Percentiles rank a stretch among this genome's conserved stretches.
Evolutionary conservation across 2,113 vertebrate genomes (phyloP).

Genomic region (Spea bombifrons): DNA sequence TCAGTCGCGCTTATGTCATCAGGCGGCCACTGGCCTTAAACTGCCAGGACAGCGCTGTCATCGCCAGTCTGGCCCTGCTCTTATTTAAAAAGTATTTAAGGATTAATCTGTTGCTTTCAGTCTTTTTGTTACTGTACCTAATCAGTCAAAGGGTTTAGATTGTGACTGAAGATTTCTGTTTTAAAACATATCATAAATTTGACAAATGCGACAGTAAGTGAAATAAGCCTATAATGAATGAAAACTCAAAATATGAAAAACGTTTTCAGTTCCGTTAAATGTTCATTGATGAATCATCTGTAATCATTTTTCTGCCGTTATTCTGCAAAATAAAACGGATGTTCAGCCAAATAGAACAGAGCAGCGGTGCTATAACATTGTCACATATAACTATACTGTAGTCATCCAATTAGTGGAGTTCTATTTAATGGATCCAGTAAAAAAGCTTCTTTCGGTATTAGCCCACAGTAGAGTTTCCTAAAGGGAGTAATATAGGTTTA

Average conservation of each 20-base stretch:
- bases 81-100: too few species aligned
- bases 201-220: background rate
- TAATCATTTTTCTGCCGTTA: background rate
- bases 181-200: background rate
- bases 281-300: slow-evolving; percentile 6
- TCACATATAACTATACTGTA: slow-evolving; percentile 9
- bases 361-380: background rate
- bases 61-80: too few species aligned
- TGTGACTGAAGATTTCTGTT: background rate
- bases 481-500: slow-evolving; percentile 29
- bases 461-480: slow-evolving; percentile 18
- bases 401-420: slow-evolving; percentile 26
- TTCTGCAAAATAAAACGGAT: background rate
- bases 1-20: too few species aligned
- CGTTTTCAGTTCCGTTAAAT: slow-evolving; percentile 3
- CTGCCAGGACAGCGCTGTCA: too few species aligned
- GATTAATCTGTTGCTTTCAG: too few species aligned
- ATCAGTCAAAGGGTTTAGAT: too few species aligned
- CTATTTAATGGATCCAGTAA: slow-evolving; percentile 30
- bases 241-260: background rate
- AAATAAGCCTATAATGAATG: background rate
- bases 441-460: slow-evolving; percentile 6
- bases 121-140: too few species aligned
- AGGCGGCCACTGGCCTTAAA: too few species aligned
- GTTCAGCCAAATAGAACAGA: slow-evolving; percentile 7